Evolutionary conservation across 2,797 vertebrate genomes (phyloP).

Genomic region (Girardinus metallicus): DNA sequence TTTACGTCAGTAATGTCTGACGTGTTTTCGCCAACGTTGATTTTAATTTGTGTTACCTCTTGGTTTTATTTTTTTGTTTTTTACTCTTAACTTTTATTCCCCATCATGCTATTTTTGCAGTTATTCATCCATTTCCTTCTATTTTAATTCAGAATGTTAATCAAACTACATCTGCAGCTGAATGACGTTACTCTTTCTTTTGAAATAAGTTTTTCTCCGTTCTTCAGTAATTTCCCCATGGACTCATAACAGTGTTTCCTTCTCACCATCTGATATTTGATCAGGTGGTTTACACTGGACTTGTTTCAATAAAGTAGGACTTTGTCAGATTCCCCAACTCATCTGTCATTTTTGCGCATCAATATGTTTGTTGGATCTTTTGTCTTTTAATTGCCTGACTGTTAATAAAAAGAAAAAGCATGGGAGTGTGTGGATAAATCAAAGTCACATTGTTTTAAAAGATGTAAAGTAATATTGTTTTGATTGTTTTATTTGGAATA

Average conservation of each 20-base stretch:
- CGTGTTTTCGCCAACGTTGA: not conserved
- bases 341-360: not conserved
- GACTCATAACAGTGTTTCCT: not conserved
- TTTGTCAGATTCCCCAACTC: not conserved
- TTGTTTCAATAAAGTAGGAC: not conserved
- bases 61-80: not conserved
- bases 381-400: not conserved
- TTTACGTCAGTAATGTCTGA: no score
- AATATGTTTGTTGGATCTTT: not conserved
- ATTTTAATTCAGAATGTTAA: not conserved
- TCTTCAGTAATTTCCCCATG: not conserved
- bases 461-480: not conserved
- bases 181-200: not conserved
- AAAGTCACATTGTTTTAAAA: not conserved
- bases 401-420: not conserved
- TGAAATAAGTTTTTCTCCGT: not conserved
- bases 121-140: not conserved
- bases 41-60: not conserved
- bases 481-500: not conserved
- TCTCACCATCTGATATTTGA: not conserved
- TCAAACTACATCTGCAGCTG: not conserved
- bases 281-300: not conserved
- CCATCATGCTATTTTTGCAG: not conserved
- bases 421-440: not conserved
- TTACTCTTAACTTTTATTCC: not conserved